Base-by-base conservation (phyloP, 2,113 vertebrate genomes). In the Stigmatopora argus region DNA sequence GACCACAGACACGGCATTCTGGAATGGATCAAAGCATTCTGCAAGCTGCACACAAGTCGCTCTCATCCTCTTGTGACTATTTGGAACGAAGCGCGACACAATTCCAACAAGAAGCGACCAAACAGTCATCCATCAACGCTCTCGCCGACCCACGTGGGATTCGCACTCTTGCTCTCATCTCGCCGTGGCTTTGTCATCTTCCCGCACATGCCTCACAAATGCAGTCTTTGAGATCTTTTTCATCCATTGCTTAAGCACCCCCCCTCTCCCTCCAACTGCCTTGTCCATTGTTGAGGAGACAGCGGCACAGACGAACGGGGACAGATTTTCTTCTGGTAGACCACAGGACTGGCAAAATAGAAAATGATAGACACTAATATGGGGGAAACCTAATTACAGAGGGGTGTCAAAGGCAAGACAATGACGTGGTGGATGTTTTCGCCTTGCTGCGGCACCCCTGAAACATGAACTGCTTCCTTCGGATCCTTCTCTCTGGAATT, bases 1-100 rank as follows among this genome's bases (percentile, higher is more conserved):
- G 79, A 78, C 85, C 86, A 81, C 83, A 87, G 82, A 83, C 86
- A 83, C 84, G 73, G 82, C 81, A 86, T 88, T 83, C 85, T 81
- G 80, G 82, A 85, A 86, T 78, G 77, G 85, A 89, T 88, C 83
- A 89, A 89, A 88, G 86, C 23, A 57, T 65, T 79, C 62, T 58
- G 64, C 78, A 74, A 76, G 80, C 78, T 86, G 86, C 84, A 84
- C 82, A 83, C 78, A 74, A 77, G 76, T 58, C 81, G 65, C 74
- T 82, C 70, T 85, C 80, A 79, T 86, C 85, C 77, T 78, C 18
- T 4, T 62, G 17, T 66, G 81, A 78, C 70, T 56, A 65, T 78
- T 78, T 73, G 75, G 74, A n/a, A 72, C 72, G 75, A 71, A 62
- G 73, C 69, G 64, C 67, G 57, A 66, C 74, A 65, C 78, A 78